These are phyloP conservation scores for Pachyseris speciosa DNA, from an alignment of 64 coral and sea anemone species.

Conservation along the genomic window DNA sequence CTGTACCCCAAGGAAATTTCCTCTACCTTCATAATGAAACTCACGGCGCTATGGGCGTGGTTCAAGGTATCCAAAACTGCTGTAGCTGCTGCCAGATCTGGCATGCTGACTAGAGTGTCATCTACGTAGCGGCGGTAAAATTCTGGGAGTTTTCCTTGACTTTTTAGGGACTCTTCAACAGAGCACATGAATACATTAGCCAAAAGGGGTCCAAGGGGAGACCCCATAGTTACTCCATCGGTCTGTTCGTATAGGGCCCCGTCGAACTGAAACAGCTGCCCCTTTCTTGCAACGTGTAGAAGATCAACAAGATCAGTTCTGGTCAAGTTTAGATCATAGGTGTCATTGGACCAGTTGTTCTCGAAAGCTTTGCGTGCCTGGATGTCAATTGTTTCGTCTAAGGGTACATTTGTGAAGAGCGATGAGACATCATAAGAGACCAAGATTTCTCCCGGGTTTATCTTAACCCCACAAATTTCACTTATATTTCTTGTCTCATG, in stretches of 20 bases:
- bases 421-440: conserved; percentile 4
- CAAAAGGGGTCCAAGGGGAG: conserved; percentile 26
- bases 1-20: conserved; percentile 22
- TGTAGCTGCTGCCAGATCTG: neutral
- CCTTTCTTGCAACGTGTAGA: conserved; percentile 34
- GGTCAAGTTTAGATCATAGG: conserved; percentile 46
- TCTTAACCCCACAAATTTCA: neutral
- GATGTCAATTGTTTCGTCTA: conserved; percentile 29
- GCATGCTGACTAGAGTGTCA: conserved; percentile 44
- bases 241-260: conserved; percentile 31
- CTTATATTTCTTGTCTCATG: too few species aligned
- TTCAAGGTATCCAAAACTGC: neutral
- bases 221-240: conserved; percentile 28
- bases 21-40: conserved; percentile 20
- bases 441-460: conserved; percentile 14
- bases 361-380: conserved; percentile 30
- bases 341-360: conserved; percentile 27
- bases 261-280: conserved; percentile 51
- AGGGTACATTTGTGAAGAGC: conserved; percentile 35
- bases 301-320: conserved; percentile 27
- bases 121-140: conserved; percentile 47
- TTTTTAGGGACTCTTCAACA: conserved; percentile 31
- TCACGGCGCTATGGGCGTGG: conserved; percentile 25
- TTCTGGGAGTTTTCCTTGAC: conserved; percentile 18
- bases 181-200: conserved; percentile 50